Evolutionary conservation across 1,140 invertebrate genomes (phyloP), one percentile per base, ranked within the genome.

Genomic region (Vollenhovia emeryi): DNA sequence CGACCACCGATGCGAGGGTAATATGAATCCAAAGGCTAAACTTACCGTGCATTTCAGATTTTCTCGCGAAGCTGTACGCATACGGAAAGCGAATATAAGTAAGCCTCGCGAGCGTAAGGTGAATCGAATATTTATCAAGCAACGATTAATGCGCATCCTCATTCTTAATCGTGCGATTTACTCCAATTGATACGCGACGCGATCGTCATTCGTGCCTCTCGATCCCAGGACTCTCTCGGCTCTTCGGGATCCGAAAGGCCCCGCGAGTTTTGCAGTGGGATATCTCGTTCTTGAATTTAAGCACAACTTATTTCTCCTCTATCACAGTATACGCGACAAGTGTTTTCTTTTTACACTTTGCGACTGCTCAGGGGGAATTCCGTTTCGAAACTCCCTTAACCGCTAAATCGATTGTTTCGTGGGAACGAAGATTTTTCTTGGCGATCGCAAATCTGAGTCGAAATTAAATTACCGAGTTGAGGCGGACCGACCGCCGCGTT

Each of bases 21-120:
- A 89, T 92, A 90, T 90, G 89, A 93, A 92, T 91, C 74, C 75
- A 84, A 69, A 84, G 78, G 82, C 48, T 84, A 89, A 88, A 86
- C 66, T 55, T 50, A 86, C 36, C 78, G 59, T 86, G 88, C 71
- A 86, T 88, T 84, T 85, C 86, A 85, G 83, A 85, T 85, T 86
- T 88, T 85, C 75, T 74, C 68, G 48, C 59, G 50, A 43, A 43
- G 50, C 64, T 43, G 36, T 45, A 71, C 78, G 66, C 52, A 57
- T 82, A 82, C 78, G 78, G 73, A 73, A 40, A 33, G 27, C 66
- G 66, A 45, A 43, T 59, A 24, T 73, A 57, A 57, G 33, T 6
- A n/a, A n/a, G 66, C 68, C 40, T 3, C 50, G 50, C 33, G 33
- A 48, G 33, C 9, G 33, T 52, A 57, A 55, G 50, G 24, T 21